Base-by-base conservation (phyloP, 2,113 vertebrate genomes). In the Xenopus borealis region DNA sequence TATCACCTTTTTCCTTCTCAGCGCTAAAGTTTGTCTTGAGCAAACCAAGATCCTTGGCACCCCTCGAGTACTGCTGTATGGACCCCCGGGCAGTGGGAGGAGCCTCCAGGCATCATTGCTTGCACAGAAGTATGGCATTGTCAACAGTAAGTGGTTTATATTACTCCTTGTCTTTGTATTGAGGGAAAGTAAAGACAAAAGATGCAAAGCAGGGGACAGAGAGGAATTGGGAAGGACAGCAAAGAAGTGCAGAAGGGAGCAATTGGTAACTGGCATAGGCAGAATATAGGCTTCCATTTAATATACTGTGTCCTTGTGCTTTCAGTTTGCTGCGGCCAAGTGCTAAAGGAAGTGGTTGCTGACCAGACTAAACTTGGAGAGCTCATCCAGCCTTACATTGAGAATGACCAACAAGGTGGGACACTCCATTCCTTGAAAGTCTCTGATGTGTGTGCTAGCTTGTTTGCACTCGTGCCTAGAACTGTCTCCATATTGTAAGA, bases 81-180 rank as follows among this genome's bases (percentile, higher is more conserved):
- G 97, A 72, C 94, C 95, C 0, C 79, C 90, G 1, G 96, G 96
- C 80, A 91, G 93, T 0, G 97, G 96, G 69, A 96, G 94, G 83
- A 94, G 91, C 69, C 90, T 93, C 55, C 95, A 96, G 87, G 96
- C 95, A 19, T 82, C 81, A 13, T 84, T 94, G 46, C 84, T 98
- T 79, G 86, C 94, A 68, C 84, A 94, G 84, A 98, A 94, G 82
- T 96, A 95, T 1, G 46, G 85, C 57, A 62, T 96, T 68, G 87
- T 96, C 81, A 88, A 96, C 9, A 86, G 97, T 98, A 89, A 83
- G 92, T 88, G 73, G 69, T 81, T 40, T 6, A 6, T 40, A 9
- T 0, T 40, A 40, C 33, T 7, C 33, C 5, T 7, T 6, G 33
- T 40, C 33, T 40, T 40, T 40, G 33, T 40, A 40, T 40, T 40